Evolutionary conservation across 2,797 vertebrate genomes (phyloP), one percentile per base, ranked within the genome.

Genomic region (Erithacus rubecula): DNA sequence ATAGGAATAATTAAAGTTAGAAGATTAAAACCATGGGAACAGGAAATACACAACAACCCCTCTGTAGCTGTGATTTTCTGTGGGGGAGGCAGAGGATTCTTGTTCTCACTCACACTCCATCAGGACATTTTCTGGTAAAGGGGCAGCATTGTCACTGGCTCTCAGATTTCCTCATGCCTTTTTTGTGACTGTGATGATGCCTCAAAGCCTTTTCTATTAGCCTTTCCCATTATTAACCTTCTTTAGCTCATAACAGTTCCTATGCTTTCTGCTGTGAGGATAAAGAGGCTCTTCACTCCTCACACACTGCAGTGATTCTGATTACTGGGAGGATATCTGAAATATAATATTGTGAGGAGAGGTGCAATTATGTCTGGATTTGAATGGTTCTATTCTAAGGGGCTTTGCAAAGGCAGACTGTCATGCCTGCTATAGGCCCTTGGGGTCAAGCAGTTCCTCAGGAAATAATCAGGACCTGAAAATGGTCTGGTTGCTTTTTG

Each of bases 211-310:
- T 87, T 96, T 93, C 95, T 96, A 96, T 97, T 95, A 95, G 67
- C 88, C 83, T 94, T 88, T 84, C 51, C 80, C 67, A 89, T 94
- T 96, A 94, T 34, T 95, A 88, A 92, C 29, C 75, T 90, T 65
- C 82, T 95, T 87, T 51, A 95, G 89, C 83, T 93, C 22, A 0
- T 56, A 78, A 81, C 64, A 82, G 89, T 86, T 89, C 85, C 68
- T 85, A 75, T 83, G 76, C 69, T 95, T 95, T 93, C 90, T 87
- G 79, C 74, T 92, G 67, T 17, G 85, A 90, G 91, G 75, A 96
- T 95, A 96, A 96, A 97, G 93, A 86, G 94, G 83, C 94, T 95
- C 93, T 97, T 96, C 95, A 96, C 52, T 96, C 67, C 76, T 90
- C 89, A 90, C 82, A 95, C 69, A 86, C 77, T 93, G 91, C 84